Evolutionary conservation across 2,113 vertebrate genomes (phyloP), one percentile per base, ranked within the genome.

Genomic region (Leptodactylus fuscus): DNA sequence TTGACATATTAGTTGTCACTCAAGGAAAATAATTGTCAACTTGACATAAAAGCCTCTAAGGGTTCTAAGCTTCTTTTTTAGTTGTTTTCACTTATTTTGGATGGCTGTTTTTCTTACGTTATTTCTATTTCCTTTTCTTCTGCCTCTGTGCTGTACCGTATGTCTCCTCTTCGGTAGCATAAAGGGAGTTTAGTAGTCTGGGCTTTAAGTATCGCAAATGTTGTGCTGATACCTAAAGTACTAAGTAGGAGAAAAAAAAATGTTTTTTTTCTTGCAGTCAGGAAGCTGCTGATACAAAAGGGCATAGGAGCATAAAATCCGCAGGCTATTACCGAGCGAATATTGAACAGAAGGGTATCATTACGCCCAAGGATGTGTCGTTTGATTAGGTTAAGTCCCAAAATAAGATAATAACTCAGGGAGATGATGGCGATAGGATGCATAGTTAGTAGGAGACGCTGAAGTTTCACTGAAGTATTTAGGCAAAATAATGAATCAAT

Each of bases 261-360:
- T 13, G 41, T 48, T 70, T 11, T 82, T 82, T 71, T 51, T 20
- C 67, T 82, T 55, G 81, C 81, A 82, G 46, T 71, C 46, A 55
- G 65, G 62, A 82, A 82, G 32, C 65, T 51, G 65, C 65, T 55
- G 46, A 82, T 70, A 49, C 65, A 71, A 71, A 53, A 46, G 65
- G 81, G 32, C 81, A 71, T 15, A 22, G 41, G 62, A 29, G 44
- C 44, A 69, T 12, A 49, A 22, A 34, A 69, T 69, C 80, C 69
- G 27, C 77, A 24, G 80, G 80, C 58, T 48, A 48, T 67, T 49
- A 81, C 15, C 46, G 36, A 67, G 60, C 32, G 29, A 67, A 80
- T 80, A 80, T 62, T 27, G 77, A 80, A 80, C 77, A 80, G 77
- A 80, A 80, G 53, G 53, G 36, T 41, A 62, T 80, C 34, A 29